Percentiles rank a stretch among this genome's conserved stretches.
These are phyloP conservation scores for Lepisosteus oculatus DNA, from an alignment of 2,113 vertebrate genomes.

Conservation along the genomic window DNA sequence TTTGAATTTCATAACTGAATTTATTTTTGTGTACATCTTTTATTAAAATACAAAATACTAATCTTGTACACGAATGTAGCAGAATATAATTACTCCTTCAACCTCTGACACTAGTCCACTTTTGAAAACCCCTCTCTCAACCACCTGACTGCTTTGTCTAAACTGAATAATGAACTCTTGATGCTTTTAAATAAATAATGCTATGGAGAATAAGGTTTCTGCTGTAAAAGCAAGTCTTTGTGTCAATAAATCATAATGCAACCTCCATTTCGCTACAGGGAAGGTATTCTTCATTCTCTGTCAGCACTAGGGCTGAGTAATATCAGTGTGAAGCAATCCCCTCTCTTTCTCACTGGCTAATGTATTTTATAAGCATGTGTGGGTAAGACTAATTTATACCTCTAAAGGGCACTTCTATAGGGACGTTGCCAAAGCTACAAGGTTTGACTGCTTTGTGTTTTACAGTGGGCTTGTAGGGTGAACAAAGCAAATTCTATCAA, in stretches of 20 bases:
- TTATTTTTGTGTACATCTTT: too few relatives aligned
- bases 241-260: conserved; percentile 21
- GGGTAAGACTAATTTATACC: conserved; percentile 12
- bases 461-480: neutral
- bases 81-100: too few relatives aligned
- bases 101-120: conserved; percentile 1
- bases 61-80: too few relatives aligned
- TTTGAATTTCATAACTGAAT: too few relatives aligned
- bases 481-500: conserved; percentile 7
- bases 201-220: conserved; percentile 17
- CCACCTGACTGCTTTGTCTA: conserved; percentile 3
- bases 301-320: conserved; percentile 1
- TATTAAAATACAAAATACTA: too few relatives aligned
- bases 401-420: conserved; percentile 5
- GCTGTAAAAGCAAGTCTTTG: conserved; percentile 15
- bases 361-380: conserved; percentile 5
- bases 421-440: neutral
- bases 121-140: conserved; percentile 7
- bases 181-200: conserved; percentile 22
- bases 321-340: conserved; percentile 8
- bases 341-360: neutral
- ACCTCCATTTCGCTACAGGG: conserved; percentile 13
- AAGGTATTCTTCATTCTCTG: conserved; percentile 16
- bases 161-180: conserved; percentile 14
- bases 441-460: neutral